phyloP scores from a whole-genome alignment of 2,888 invertebrate species.

The Tryphoninae sp. region DNA sequence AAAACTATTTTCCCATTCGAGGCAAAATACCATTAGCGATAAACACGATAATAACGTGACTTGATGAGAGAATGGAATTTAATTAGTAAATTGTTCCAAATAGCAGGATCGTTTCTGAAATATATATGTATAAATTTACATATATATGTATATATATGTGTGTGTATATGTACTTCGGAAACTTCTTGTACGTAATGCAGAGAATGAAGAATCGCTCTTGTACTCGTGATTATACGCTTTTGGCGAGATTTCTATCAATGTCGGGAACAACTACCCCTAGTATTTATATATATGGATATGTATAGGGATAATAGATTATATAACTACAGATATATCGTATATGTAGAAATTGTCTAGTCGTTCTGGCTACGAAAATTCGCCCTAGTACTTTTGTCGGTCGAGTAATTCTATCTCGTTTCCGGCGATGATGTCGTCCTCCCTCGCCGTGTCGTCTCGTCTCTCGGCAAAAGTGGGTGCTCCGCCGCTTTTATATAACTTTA shows the following conservation, averaged over 20 bases:
- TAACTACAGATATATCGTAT: slow-evolving; percentile 22
- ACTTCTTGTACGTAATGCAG: slow-evolving; percentile 1
- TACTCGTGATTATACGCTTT: slow-evolving; percentile 21
- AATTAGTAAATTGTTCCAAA: slow-evolving; percentile 27
- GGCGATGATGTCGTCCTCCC: slow-evolving; percentile 55
- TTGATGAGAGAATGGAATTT: slow-evolving; percentile 12
- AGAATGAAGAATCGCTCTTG: slow-evolving; percentile 32
- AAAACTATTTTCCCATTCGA: slow-evolving; percentile 7
- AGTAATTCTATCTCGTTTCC: slow-evolving; percentile 62
- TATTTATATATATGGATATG: background rate
- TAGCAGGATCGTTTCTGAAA: background rate
- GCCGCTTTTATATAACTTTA: slow-evolving; percentile 3
- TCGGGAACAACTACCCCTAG: slow-evolving; percentile 37
- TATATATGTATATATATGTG: background rate
- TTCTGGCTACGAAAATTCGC: slow-evolving; percentile 54
- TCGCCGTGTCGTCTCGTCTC: slow-evolving; percentile 28
- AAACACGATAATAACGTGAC: slow-evolving; percentile 2
- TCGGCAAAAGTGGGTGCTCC: slow-evolving; percentile 21
- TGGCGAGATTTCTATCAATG: slow-evolving; percentile 41
- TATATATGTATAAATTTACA: background rate
- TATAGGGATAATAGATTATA: slow-evolving; percentile 3
- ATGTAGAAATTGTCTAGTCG: slow-evolving; percentile 49
- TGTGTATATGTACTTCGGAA: background rate
- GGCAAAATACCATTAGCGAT: slow-evolving; percentile 5
- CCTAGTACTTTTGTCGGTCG: slow-evolving; percentile 58